Evolutionary conservation across 2,113 vertebrate genomes (phyloP).

Genomic region (Opisthocomus hoazin): DNA sequence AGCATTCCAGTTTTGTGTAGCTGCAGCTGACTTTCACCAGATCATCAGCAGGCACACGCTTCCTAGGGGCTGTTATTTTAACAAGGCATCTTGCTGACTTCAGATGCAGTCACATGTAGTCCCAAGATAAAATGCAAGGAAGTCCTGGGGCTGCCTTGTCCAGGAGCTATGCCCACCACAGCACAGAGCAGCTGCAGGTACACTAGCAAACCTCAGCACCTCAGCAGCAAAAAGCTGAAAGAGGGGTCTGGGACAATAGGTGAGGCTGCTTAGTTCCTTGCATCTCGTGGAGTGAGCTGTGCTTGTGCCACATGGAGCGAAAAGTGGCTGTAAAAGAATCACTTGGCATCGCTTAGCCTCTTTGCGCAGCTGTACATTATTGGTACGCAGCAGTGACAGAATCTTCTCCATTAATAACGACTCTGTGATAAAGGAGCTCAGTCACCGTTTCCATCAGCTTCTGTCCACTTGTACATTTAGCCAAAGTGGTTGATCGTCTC

Average conservation of each 20-base stretch:
- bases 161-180: not conserved
- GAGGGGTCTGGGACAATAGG: not conserved
- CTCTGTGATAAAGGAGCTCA: not conserved
- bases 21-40: not conserved
- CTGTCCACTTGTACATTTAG: not conserved
- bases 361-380: not conserved
- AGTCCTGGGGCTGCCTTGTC: rapidly evolving
- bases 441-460: not conserved
- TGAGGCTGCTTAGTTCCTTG: not conserved
- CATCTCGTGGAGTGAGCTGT: not conserved
- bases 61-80: not conserved
- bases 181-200: not conserved
- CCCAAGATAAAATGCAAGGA: not conserved
- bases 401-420: not conserved
- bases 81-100: not conserved
- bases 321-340: not conserved
- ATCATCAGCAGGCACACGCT: not conserved
- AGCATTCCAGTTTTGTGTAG: not conserved
- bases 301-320: not conserved
- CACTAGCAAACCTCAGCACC: not conserved
- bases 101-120: not conserved
- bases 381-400: not conserved
- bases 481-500: not conserved
- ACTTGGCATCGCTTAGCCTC: not conserved
- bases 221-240: not conserved